Base-by-base conservation (phyloP, 2,888 invertebrate species). In the Dynastes maya region DNA sequence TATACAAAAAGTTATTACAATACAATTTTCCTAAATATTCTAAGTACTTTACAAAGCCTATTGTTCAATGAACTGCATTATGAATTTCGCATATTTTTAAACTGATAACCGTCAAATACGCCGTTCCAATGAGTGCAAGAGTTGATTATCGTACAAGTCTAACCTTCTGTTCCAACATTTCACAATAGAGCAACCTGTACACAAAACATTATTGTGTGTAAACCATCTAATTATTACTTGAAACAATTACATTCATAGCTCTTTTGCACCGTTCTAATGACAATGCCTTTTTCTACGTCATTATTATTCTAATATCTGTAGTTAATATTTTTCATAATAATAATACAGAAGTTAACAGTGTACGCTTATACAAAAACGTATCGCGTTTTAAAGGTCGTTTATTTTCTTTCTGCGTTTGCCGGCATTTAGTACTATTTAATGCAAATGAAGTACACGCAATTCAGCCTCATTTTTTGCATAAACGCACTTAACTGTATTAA, bases 121-220 rank as follows among this genome's bases (percentile, higher is more conserved):
- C 55, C 72, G 72, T 74, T 74, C 72, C 72, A 74, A 45, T 74
- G 72, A 74, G 45, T 61, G 72, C 40, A 27, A 63, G 13, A 61
- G 61, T 63, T 74, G 72, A 74, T 74, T 74, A 71, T 22, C 55
- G 29, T 74, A 58, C 27, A 22, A n/a, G 27, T 74, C 45, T 74
- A 74, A 74, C 72, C 72, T 74, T 74, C 72, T 74, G 72, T 49
- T 51, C 55, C 68, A 45, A 11, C n/a, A 61, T 74, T 74, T 74
- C 72, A 61, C 49, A 74, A 74, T 16, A 58, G n/a, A 40, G 9
- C 22, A 72, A 27, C 27, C 3, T 16, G 22, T 40, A 74, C 45
- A 74, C 40, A 45, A 27, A 61, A 49, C 49, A 51, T 53, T 61
- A 27, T 72, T 58, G 61, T 74, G 61, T 74, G 61, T 49, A 63